These are phyloP conservation scores for Uloborus plumipes DNA, from an alignment of 2,888 invertebrate species.

Conservation along the genomic window DNA sequence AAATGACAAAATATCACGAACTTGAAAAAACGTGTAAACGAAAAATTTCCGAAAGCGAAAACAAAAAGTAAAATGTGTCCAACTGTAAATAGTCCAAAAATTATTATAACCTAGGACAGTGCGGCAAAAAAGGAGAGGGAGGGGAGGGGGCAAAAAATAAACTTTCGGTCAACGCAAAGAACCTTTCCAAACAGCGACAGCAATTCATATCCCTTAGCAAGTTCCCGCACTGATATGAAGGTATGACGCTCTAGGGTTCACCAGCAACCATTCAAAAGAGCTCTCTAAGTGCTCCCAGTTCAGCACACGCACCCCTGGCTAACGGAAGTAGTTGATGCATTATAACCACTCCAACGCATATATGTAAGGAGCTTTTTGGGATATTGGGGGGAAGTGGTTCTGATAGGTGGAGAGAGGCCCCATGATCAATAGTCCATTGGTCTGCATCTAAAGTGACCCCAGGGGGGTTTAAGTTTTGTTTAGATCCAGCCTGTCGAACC, in stretches of 20 bases:
- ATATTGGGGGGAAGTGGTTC: conserved; percentile 12
- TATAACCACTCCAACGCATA: conserved; percentile 20
- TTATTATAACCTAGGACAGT: too few relatives aligned
- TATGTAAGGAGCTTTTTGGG: conserved; percentile 10
- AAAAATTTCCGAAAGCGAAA: too few relatives aligned
- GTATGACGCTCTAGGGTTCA: conserved; percentile 13
- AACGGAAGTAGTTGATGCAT: conserved; percentile 42
- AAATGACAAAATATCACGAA: too few relatives aligned
- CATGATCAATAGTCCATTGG: conserved; percentile 48
- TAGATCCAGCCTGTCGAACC: conserved; percentile 31
- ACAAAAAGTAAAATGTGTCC: too few relatives aligned
- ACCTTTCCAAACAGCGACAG: too few relatives aligned
- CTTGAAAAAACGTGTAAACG: too few relatives aligned
- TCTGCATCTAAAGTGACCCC: conserved; percentile 40
- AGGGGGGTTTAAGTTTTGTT: conserved; percentile 46
- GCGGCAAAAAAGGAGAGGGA: background rate
- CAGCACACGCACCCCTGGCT: conserved; percentile 10
- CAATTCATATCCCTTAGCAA: too few relatives aligned
- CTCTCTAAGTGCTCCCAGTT: conserved; percentile 17
- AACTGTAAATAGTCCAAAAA: too few relatives aligned
- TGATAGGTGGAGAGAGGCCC: conserved; percentile 19
- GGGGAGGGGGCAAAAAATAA: conserved; percentile 1
- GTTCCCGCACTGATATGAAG: conserved; percentile 9
- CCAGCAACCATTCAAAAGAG: background rate
- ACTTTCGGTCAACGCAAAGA: background rate